phyloP scores from a whole-genome alignment of 2,797 vertebrate genomes.

The Enteromius thamalakanensis region DNA sequence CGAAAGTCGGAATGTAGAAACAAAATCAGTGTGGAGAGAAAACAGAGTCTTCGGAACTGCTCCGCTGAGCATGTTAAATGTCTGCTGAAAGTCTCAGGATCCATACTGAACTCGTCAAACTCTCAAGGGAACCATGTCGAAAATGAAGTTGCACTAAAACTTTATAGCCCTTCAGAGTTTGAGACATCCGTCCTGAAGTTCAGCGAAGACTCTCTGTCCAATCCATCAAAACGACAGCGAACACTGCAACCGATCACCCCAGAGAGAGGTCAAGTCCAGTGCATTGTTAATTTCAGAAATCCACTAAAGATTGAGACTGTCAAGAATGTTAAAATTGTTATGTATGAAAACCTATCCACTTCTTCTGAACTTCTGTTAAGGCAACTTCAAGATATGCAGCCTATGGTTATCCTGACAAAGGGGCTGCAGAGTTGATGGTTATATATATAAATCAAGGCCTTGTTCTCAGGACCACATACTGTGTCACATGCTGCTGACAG shows the following conservation, averaged over 20 bases:
- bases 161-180: slow-evolving; percentile 92
- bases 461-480: slow-evolving; percentile 85
- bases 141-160: slow-evolving; percentile 82
- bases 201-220: slow-evolving; percentile 90
- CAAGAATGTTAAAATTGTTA: slow-evolving; percentile 93
- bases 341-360: slow-evolving; percentile 90
- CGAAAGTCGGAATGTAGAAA: slow-evolving; percentile 74
- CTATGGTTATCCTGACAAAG: slow-evolving; percentile 89
- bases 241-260: slow-evolving; percentile 70
- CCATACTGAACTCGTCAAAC: slow-evolving; percentile 74
- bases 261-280: slow-evolving; percentile 68
- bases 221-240: slow-evolving; percentile 83
- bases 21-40: slow-evolving; percentile 73
- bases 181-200: slow-evolving; percentile 93
- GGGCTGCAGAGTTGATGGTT: slow-evolving; percentile 76
- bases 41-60: slow-evolving; percentile 75
- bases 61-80: slow-evolving; percentile 69
- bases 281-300: slow-evolving; percentile 88
- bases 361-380: slow-evolving; percentile 89
- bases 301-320: slow-evolving; percentile 87
- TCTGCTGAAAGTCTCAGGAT: slow-evolving; percentile 83
- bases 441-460: slow-evolving; percentile 64
- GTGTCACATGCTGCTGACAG: slow-evolving; percentile 81
- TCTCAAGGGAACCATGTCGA: slow-evolving; percentile 82
- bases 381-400: slow-evolving; percentile 98